Percentiles rank a stretch among this genome's conserved stretches.
Conservation (phyloP, 2,888 invertebrate species). For the Drosophila anomalata region DNA sequence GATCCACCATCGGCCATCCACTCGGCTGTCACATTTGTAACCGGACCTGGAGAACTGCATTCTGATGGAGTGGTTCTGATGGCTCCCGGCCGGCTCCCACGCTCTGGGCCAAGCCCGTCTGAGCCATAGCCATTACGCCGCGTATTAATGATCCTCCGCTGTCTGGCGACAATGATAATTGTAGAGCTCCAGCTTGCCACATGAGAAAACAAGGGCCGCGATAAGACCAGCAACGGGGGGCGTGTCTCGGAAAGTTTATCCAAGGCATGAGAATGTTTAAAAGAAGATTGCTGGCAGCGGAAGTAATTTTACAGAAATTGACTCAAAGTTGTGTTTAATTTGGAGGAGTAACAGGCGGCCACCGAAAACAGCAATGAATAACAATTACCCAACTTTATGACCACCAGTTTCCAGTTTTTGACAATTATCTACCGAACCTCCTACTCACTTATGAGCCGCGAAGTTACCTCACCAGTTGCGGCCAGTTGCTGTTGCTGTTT, state of each 20-base stretch:
- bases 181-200: constrained; percentile 19
- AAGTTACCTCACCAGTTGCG: constrained; percentile 51
- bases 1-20: constrained; percentile 8
- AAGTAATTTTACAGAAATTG: not conserved
- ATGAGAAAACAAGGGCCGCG: constrained; percentile 28
- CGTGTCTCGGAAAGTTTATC: constrained; percentile 14
- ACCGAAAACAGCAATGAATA: not conserved
- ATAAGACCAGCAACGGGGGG: constrained; percentile 14
- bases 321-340: not conserved
- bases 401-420: not conserved
- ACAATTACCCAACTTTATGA: not conserved
- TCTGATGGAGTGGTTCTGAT: constrained; percentile 12
- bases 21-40: constrained; percentile 4
- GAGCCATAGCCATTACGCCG: constrained; percentile 41
- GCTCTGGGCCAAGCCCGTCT: constrained; percentile 37
- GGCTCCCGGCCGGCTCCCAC: constrained; percentile 39
- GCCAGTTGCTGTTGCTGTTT: constrained; percentile 12
- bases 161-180: constrained; percentile 40
- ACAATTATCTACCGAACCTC: constrained; percentile 27
- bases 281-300: not conserved
- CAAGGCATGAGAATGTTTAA: constrained; percentile 2
- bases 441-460: constrained; percentile 48
- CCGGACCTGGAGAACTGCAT: constrained; percentile 13
- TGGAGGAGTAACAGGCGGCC: not conserved
- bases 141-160: constrained; percentile 63